These are phyloP conservation scores for Scopus umbretta DNA, from an alignment of 2,113 vertebrate genomes.

Conservation along the genomic window DNA sequence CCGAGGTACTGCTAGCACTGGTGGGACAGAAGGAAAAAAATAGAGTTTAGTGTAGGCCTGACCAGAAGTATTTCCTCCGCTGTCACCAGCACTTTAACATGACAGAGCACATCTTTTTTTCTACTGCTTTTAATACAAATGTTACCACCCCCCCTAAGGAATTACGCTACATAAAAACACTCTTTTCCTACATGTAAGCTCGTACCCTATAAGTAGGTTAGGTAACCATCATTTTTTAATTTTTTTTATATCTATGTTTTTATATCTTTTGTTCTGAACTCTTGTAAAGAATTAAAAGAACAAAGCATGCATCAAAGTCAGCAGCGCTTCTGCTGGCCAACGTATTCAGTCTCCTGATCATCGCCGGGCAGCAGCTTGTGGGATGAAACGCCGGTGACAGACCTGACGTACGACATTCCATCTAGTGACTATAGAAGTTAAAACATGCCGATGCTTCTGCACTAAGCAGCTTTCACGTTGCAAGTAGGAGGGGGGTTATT, in stretches of 20 bases:
- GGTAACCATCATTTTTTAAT: neutral
- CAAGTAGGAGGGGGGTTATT: neutral
- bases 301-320: neutral
- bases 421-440: neutral
- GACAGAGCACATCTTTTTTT: neutral
- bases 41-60: neutral
- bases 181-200: neutral
- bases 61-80: neutral
- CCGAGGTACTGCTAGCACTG: neutral
- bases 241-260: too few relatives aligned
- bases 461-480: neutral
- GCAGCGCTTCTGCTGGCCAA: fast-evolving
- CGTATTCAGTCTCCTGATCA: neutral
- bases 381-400: neutral
- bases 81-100: neutral
- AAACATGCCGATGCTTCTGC: neutral
- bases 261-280: neutral
- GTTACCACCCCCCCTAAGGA: neutral
- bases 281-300: neutral
- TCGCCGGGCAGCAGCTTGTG: neutral
- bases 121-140: neutral
- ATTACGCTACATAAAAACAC: neutral
- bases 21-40: neutral
- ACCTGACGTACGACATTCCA: fast-evolving
- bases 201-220: neutral